Evolutionary conservation across 2,888 invertebrate genomes (phyloP).

Genomic region (Cryptops parisi): DNA sequence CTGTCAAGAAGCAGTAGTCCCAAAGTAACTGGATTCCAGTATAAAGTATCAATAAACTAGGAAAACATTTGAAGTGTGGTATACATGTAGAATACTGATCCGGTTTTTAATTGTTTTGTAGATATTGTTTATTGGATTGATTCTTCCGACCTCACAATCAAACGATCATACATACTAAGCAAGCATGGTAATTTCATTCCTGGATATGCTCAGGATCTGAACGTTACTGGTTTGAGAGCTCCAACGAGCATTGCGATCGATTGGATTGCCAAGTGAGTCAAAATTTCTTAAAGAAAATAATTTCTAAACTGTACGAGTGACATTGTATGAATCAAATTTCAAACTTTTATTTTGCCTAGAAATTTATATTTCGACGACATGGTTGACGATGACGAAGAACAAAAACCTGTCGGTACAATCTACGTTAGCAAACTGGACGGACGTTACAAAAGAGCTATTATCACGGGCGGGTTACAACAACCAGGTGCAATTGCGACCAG

Average conservation of each 20-base stretch:
- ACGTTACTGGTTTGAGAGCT: constrained; percentile 53
- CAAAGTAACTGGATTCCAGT: not conserved
- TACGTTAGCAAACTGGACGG: constrained; percentile 83
- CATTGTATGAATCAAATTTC: not conserved
- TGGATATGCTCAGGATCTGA: constrained; percentile 72
- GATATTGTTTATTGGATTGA: constrained; percentile 95
- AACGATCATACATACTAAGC: constrained; percentile 68
- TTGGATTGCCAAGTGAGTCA: constrained; percentile 57
- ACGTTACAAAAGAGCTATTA: constrained; percentile 64
- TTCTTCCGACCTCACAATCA: constrained; percentile 74
- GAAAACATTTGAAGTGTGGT: no score
- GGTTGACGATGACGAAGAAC: constrained; percentile 39
- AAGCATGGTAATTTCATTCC: constrained; percentile 42
- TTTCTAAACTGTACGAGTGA: no score
- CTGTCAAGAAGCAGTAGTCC: no score
- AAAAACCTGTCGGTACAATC: constrained; percentile 40
- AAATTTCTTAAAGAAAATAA: no score
- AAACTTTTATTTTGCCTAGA: constrained; percentile 27
- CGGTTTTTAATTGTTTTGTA: no score
- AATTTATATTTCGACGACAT: constrained; percentile 91
- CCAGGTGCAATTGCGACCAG: constrained; percentile 82
- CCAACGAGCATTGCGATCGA: constrained; percentile 84
- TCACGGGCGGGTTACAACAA: constrained; percentile 52
- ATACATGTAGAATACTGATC: no score
- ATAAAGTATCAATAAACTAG: no score